Evolutionary conservation across 1,140 invertebrate species (phyloP), one percentile per base, ranked within the genome.

Genomic region (Leptinotarsa lineolata): DNA sequence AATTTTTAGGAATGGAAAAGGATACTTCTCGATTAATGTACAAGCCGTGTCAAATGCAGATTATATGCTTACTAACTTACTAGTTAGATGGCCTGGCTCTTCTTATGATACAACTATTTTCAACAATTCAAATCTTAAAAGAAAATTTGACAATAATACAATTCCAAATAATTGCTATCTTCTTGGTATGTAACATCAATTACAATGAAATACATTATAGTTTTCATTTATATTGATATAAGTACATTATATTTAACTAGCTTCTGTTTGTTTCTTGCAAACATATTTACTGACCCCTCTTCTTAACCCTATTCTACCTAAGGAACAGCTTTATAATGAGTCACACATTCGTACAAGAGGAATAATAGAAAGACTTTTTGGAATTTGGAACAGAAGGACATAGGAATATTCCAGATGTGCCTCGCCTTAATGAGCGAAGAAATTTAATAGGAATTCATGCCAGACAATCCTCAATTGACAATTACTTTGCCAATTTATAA

Each of bases 1-100:
- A 76, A 61, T 74, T n/a, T 86, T 79, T 73, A 68, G 81, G 4
- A 85, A 85, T 68, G 77, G 83, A 72, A 85, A 86, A 76, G 74
- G 73, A 6, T 85, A 78, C 70, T 85, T 83, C 77, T 84, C 82
- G 2, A 76, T 84, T 24, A 85, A 86, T 75, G 79, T 83, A 0
- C 84, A 85, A 77, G 72, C 78, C 15, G 70, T 84, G 11, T 79
- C 77, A 58, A 78, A 82, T 77, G 30, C 76, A 3, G 39, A 80
- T 60, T 44, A 81, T 18, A 61, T 70, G 60, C 80, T 85, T 45
- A 61, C 66, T 21, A 78, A 85, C 68, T 74, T 85, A 58, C 82
- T 85, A 15, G 79, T 80, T n/a, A 73, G 82, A 18, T 85, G 82
- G 81, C 83, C 83, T 11, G 83, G 83, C 16, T 78, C 74, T 64